phyloP scores from a whole-genome alignment of 92 coral and sea anemone species.

The Isaurus tuberculatus region DNA sequence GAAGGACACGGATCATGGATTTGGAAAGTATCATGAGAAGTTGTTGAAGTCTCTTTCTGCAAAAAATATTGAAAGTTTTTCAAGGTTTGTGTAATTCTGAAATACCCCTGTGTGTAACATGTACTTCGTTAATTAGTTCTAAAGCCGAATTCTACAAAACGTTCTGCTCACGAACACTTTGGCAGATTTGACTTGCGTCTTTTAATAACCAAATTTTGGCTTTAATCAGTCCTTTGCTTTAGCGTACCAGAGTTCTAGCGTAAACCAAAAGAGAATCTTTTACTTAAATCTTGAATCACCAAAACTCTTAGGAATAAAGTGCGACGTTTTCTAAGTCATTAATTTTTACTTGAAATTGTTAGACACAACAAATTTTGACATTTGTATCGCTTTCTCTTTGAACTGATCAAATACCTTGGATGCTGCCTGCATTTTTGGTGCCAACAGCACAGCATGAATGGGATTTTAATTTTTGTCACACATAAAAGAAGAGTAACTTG shows the following conservation, averaged over 20 bases:
- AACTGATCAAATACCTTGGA: neutral
- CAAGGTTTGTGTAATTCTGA: constrained; percentile 54
- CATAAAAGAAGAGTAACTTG: too few species aligned
- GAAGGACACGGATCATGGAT: neutral
- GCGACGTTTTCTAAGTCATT: neutral
- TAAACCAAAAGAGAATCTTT: neutral
- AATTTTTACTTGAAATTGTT: neutral
- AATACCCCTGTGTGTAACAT: neutral
- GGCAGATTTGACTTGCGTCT: neutral
- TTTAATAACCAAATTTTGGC: neutral
- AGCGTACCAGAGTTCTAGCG: neutral
- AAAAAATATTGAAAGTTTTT: constrained; percentile 63
- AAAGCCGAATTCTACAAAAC: neutral
- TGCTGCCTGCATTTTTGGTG: neutral
- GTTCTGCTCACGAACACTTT: neutral
- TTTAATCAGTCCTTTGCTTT: neutral
- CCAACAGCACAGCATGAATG: neutral
- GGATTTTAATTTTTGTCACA: too few species aligned
- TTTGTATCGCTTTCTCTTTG: neutral
- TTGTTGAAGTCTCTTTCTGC: constrained; percentile 62
- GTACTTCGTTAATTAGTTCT: neutral
- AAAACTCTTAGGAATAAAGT: neutral
- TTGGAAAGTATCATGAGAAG: constrained; percentile 47
- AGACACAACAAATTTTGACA: constrained; percentile 10
- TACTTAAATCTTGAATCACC: neutral